phyloP scores from a whole-genome alignment of 2,113 vertebrate genomes.

The Seriola rivoliana region DNA sequence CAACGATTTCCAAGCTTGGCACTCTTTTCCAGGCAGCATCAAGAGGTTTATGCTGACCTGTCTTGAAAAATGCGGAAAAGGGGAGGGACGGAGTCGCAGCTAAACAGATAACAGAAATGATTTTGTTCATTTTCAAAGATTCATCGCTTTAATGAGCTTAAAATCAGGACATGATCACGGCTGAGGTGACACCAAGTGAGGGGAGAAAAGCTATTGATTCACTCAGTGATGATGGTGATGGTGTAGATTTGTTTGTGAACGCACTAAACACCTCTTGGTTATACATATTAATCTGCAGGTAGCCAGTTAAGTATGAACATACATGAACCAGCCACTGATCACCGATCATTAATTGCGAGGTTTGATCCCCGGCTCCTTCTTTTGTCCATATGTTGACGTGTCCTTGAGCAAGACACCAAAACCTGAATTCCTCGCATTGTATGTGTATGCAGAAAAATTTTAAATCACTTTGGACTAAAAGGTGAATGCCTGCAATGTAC shows the following conservation, averaged over 20 bases:
- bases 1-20: neutral
- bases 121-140: neutral
- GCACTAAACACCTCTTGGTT: neutral
- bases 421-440: neutral
- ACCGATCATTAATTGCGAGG: too few relatives aligned
- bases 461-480: neutral
- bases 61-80: neutral
- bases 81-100: neutral
- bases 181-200: neutral
- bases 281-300: neutral
- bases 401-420: neutral
- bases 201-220: too few relatives aligned
- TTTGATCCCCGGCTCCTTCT: too few relatives aligned
- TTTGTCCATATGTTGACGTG: neutral
- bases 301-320: neutral
- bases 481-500: neutral
- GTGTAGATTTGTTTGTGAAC: neutral
- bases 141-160: neutral
- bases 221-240: neutral
- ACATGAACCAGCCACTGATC: too few relatives aligned
- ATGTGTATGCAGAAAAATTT: neutral
- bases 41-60: neutral
- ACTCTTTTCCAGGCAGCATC: neutral
- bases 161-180: neutral
- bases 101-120: neutral